phyloP scores from a whole-genome alignment of 2,888 invertebrate species.

The Epirrhoe alternata region DNA sequence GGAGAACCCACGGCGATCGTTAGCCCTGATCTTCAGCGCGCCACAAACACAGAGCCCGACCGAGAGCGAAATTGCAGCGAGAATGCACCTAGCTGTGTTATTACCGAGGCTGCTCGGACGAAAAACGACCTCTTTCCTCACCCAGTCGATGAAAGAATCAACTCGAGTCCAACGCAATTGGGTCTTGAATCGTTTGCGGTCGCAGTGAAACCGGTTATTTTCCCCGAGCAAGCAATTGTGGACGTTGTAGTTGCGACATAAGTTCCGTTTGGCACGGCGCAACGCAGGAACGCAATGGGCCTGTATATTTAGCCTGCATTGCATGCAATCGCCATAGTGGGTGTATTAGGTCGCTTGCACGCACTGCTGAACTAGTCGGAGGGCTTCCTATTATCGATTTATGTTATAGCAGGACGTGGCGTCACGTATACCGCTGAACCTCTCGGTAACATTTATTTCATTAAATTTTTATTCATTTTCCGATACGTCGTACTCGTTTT shows the following conservation, averaged over 20 bases:
- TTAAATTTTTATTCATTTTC: slow-evolving; percentile 69
- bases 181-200: slow-evolving; percentile 57
- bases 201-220: slow-evolving; percentile 73
- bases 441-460: slow-evolving; percentile 62
- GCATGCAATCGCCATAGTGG: slow-evolving; percentile 76
- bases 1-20: slow-evolving; percentile 76
- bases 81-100: slow-evolving; percentile 85
- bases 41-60: slow-evolving; percentile 85
- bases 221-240: slow-evolving; percentile 76
- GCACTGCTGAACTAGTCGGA: slow-evolving; percentile 85
- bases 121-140: slow-evolving; percentile 72
- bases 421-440: slow-evolving; percentile 57
- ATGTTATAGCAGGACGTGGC: slow-evolving; percentile 72
- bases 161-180: slow-evolving; percentile 52
- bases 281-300: slow-evolving; percentile 66
- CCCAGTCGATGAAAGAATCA: slow-evolving; percentile 49
- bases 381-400: slow-evolving; percentile 84
- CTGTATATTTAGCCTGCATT: slow-evolving; percentile 84
- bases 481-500: slow-evolving; percentile 62
- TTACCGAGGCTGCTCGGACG: slow-evolving; percentile 69
- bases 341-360: slow-evolving; percentile 84
- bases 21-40: slow-evolving; percentile 86
- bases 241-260: slow-evolving; percentile 78
- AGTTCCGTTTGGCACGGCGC: slow-evolving; percentile 69
- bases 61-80: slow-evolving; percentile 85